These are phyloP conservation scores for Terrapene triunguis DNA, from an alignment of 2,113 vertebrate species.

Conservation along the genomic window DNA sequence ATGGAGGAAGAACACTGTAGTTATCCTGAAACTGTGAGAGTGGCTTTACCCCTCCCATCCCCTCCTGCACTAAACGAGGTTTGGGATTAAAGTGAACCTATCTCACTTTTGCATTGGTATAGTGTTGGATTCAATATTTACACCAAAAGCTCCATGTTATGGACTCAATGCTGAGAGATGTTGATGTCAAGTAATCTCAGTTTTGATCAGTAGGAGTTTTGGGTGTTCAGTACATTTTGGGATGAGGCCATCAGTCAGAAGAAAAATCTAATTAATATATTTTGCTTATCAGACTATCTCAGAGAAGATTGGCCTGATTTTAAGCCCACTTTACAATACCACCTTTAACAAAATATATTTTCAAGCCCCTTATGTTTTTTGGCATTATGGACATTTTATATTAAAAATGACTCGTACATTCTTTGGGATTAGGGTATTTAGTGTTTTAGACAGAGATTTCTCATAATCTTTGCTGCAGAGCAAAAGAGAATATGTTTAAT, in stretches of 20 bases:
- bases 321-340: background rate
- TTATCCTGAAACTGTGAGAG: background rate
- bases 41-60: background rate
- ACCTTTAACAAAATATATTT: background rate
- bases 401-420: accelerated
- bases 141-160: background rate
- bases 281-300: background rate
- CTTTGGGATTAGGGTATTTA: background rate
- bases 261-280: background rate
- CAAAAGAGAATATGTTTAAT: background rate
- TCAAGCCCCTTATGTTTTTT: accelerated
- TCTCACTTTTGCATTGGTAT: background rate
- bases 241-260: background rate
- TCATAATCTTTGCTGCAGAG: background rate
- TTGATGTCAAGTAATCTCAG: background rate
- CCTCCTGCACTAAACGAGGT: no score
- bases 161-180: background rate
- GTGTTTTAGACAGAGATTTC: background rate
- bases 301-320: background rate
- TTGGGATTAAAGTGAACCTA: background rate
- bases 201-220: background rate
- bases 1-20: background rate
- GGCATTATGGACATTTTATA: background rate
- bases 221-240: background rate
- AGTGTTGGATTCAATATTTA: background rate